Evolutionary conservation across 2,888 invertebrate genomes (phyloP), one percentile per base, ranked within the genome.

Genomic region (Caenorhabditis zanzibari): DNA sequence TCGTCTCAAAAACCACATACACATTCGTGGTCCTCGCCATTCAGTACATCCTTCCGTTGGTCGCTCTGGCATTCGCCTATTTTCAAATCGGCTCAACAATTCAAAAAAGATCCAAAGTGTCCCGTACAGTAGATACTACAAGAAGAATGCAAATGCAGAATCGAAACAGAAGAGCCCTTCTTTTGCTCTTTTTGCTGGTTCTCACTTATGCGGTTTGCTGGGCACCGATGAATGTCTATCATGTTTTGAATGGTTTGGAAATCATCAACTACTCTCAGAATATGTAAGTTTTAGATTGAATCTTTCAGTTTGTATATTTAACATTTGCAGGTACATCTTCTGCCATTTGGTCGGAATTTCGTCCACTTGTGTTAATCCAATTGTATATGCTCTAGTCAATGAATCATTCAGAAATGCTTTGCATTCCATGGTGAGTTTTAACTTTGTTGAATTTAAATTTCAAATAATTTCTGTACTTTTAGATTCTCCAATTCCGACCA

Each of bases 311-410:
- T n/a, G n/a, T 7, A 2, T 14, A 12, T 26, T 0, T 2, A 14
- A 12, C 0, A 12, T 12, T 54, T 87, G 47, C 77, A 89, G 89
- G 77, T 92, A 91, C 81, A 94, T 94, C 47, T 93, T 94, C 85
- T 94, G 95, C 87, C 95, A 95, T 90, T 94, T 95, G 93, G 94
- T 95, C 85, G 95, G 96, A 9, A 96, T 97, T 95, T 96, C 96
- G 12, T 96, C 96, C 68, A 96, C 96, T 1, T 96, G 96, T 88
- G 95, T 96, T 35, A 97, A 97, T 93, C 97, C 97, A 0, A 94
- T 97, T 26, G 94, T 97, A 2, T 97, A 97, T 93, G 97, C 97
- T 12, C 96, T 96, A 95, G 94, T 97, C 89, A 97, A 97, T 93
- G 96, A 97, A 89, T 96, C 96, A 93, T 97, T 97, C 93, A 86